Evolutionary conservation across 2,113 vertebrate genomes (phyloP).

Genomic region (Sphaerodactylus townsendi): DNA sequence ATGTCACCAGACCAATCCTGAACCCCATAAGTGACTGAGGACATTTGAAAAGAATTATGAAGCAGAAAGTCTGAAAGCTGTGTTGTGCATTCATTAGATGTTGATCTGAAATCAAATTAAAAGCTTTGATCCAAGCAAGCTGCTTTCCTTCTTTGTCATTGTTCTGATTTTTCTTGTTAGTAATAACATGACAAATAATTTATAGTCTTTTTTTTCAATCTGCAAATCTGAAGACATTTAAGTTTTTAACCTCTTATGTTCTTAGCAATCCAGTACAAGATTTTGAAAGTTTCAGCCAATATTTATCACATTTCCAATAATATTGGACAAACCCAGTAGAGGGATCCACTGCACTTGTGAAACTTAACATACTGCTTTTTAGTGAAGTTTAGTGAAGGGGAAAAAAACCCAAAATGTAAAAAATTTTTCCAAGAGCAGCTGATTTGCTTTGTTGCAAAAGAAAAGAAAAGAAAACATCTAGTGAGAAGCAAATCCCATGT

Average conservation of each 20-base stretch:
- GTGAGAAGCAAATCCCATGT: background rate
- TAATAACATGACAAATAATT: background rate
- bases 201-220: background rate
- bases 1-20: background rate
- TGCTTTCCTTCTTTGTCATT: rapidly evolving
- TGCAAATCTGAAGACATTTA: rapidly evolving
- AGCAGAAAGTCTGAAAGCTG: background rate
- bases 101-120: rapidly evolving
- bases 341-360: background rate
- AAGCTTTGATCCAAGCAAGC: conserved; percentile 12
- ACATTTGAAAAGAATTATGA: background rate
- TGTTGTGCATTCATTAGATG: background rate
- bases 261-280: background rate
- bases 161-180: background rate
- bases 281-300: background rate
- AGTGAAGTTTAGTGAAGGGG: background rate
- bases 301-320: background rate
- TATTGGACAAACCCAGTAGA: rapidly evolving
- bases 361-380: background rate
- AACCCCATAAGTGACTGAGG: background rate
- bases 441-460: background rate
- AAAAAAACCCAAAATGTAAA: background rate
- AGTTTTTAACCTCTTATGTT: background rate
- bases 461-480: background rate
- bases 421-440: background rate